A percentile compares a stretch with the other conserved stretches of the same genome.
Evolutionary conservation across 1,140 invertebrate genomes (phyloP).

Genomic region (Homalodisca vitripennis): DNA sequence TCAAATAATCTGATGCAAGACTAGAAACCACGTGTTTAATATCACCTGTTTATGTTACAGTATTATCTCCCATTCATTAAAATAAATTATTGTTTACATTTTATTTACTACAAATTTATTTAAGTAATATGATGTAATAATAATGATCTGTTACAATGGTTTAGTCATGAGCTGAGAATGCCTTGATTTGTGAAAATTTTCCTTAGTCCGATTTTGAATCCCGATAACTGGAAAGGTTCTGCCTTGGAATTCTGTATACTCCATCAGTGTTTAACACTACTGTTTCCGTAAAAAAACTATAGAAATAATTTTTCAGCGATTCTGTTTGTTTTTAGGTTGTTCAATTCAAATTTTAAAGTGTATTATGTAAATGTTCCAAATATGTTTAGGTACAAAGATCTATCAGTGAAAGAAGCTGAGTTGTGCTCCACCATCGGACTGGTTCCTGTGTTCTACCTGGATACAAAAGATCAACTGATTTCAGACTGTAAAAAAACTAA

Average conservation of each 20-base stretch:
- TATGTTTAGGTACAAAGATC: background rate
- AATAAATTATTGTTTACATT: no score
- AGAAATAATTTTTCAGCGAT: background rate
- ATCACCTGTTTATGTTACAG: no score
- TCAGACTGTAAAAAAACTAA: constrained; percentile 15
- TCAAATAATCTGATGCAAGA: no score
- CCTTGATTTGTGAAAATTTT: no score
- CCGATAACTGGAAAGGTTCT: no score
- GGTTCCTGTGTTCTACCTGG: background rate
- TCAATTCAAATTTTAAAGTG: background rate
- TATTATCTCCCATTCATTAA: no score
- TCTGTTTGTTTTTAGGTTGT: background rate
- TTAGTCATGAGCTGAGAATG: no score
- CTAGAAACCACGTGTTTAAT: no score
- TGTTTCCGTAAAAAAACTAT: background rate
- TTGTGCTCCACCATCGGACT: background rate
- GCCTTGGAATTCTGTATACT: background rate
- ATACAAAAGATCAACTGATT: background rate
- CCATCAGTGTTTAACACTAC: background rate
- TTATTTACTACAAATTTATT: no score
- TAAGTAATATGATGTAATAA: no score
- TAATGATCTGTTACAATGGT: no score
- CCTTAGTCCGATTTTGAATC: no score
- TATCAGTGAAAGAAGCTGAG: constrained; percentile 4
- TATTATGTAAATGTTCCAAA: background rate